phyloP scores from a whole-genome alignment of 2,797 vertebrate genomes.

The Arctocebus calabarensis region DNA sequence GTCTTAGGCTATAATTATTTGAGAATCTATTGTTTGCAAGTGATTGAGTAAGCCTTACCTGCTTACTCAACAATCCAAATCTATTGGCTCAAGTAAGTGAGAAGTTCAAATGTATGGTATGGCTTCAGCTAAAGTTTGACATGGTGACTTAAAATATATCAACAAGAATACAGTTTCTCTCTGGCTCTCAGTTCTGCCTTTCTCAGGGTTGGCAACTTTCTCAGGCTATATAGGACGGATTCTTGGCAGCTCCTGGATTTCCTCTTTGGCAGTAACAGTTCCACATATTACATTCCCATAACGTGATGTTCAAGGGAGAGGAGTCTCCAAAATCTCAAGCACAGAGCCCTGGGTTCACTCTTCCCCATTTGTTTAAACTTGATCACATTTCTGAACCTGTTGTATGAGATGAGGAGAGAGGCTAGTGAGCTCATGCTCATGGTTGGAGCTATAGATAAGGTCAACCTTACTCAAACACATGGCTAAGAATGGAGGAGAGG shows the following conservation, averaged over 20 bases:
- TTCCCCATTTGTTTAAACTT: slow-evolving; percentile 52
- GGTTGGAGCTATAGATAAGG: neutral
- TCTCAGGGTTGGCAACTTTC: slow-evolving; percentile 6
- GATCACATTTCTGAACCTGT: neutral
- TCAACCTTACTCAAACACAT: neutral
- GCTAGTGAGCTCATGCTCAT: neutral
- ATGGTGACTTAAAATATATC: slow-evolving; percentile 19
- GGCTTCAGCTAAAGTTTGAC: slow-evolving; percentile 29
- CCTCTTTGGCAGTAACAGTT: neutral
- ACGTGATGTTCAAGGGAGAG: neutral
- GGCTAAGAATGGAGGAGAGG: neutral
- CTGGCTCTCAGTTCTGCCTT: neutral
- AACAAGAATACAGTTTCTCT: neutral
- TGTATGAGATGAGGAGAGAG: neutral
- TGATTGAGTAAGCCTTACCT: slow-evolving; percentile 5
- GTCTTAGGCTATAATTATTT: neutral
- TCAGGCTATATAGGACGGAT: neutral
- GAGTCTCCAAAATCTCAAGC: neutral
- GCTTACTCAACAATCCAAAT: neutral
- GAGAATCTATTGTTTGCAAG: slow-evolving; percentile 27
- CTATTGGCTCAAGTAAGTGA: neutral
- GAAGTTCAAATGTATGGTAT: slow-evolving; percentile 18
- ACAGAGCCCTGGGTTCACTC: neutral
- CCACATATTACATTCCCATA: neutral
- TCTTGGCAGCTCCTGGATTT: slow-evolving; percentile 13